Evolutionary conservation across 2,888 invertebrate species (phyloP), one percentile per base, ranked within the genome.

Genomic region (Pachycephus smyrnensis): DNA sequence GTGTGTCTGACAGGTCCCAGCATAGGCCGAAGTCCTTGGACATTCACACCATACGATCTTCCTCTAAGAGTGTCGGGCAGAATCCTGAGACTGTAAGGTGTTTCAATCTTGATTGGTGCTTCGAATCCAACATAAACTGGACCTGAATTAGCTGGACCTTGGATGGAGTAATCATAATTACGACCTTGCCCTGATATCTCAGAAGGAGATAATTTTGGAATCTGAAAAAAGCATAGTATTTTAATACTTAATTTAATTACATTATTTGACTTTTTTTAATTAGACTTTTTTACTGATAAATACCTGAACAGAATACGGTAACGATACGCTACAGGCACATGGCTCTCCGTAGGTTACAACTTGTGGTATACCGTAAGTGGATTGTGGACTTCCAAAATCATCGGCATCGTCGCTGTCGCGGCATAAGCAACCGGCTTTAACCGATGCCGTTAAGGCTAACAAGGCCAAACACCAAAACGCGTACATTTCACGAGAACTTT

Each of bases 261-360:
- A 15, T 55, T 55, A 23, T 23, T 55, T 23, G 9, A 23, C 23
- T 55, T 55, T 4, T 23, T 55, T 55, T 55, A 0, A 23, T 55
- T 55, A 0, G 15, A 23, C 4, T 55, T 55, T 23, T 23, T 23
- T 9, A 55, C 23, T 55, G 55, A 55, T 40, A 40, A 40, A 40
- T 84, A 86, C 86, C 83, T 86, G 80, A 36, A 86, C 81, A 33
- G 69, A 75, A 71, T 85, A 80, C 32, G 87, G 86, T 30, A 83
- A 69, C 68, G 80, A 55, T 1, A 68, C 76, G 31, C 75, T 12
- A 15, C 31, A 1, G n/a, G 73, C 37, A 68, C 84, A 86, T 15
- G 84, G 84, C 0, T 84, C 84, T 23, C 84, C 84, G 31, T 87
- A 85, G 4, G 84, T 86, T 71, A 87, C 76, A 31, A 86, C 78